A percentile compares a stretch with the other conserved stretches of the same genome.
These are phyloP conservation scores for Nettapus auritus DNA, from an alignment of 2,113 vertebrate species.

Conservation along the genomic window DNA sequence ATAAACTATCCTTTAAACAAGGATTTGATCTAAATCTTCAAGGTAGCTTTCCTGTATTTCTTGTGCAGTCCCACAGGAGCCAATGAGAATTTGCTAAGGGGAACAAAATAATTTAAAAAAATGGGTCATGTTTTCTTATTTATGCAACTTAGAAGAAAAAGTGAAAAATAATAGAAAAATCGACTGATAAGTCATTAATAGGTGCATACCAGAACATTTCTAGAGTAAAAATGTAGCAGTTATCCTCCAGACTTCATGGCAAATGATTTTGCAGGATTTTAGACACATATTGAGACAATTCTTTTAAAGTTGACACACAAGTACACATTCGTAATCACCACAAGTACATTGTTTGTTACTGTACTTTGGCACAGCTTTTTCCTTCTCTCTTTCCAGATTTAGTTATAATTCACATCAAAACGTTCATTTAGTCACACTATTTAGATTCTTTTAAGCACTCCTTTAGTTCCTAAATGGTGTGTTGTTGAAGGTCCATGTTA, in stretches of 20 bases:
- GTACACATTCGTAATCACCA: not conserved
- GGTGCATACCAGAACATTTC: not conserved
- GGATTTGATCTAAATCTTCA: not conserved
- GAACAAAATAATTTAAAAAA: not conserved
- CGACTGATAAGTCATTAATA: not conserved
- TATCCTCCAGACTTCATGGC: not conserved
- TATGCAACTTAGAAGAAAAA: not conserved
- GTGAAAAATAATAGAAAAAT: not conserved
- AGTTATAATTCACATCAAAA: not conserved
- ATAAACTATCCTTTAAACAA: not conserved
- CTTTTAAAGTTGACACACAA: not conserved
- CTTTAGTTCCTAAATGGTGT: not conserved
- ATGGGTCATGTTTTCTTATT: not conserved
- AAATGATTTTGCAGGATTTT: not conserved
- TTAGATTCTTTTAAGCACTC: not conserved
- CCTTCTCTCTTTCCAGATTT: not conserved
- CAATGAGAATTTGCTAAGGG: accelerated
- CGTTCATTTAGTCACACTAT: not conserved
- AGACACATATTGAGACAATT: accelerated
- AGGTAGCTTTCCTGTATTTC: not conserved
- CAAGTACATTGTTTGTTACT: not conserved
- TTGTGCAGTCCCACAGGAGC: not conserved
- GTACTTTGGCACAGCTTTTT: not conserved
- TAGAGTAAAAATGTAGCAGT: accelerated
- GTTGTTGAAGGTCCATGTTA: not conserved